A percentile compares a stretch with the other conserved stretches of the same genome.
These are phyloP conservation scores for Solea solea DNA, from an alignment of 2,113 vertebrate species.

Conservation along the genomic window DNA sequence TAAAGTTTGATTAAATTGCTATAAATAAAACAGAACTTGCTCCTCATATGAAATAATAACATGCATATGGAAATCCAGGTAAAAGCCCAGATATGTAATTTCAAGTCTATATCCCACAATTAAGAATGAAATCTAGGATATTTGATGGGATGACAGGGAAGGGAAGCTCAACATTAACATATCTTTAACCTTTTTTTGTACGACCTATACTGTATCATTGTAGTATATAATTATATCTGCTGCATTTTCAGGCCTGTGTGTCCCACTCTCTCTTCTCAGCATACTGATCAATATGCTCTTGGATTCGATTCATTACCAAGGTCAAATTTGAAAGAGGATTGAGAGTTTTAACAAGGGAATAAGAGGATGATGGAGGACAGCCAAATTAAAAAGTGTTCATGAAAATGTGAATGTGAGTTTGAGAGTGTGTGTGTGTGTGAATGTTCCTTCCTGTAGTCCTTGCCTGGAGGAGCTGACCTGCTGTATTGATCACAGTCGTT, in stretches of 20 bases:
- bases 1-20: not conserved
- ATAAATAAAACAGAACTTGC: constrained; percentile 12
- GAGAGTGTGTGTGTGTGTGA: constrained; percentile 23
- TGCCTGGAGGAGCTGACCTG: constrained; percentile 58
- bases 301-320: constrained; percentile 35
- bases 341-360: constrained; percentile 20
- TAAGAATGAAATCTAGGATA: too few relatives aligned
- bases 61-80: too few relatives aligned
- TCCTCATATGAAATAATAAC: constrained; percentile 15
- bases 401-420: constrained; percentile 19
- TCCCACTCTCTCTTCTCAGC: not conserved
- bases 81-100: too few relatives aligned
- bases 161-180: too few relatives aligned
- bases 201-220: not conserved
- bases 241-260: constrained; percentile 1
- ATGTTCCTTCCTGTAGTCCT: constrained; percentile 37
- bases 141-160: too few relatives aligned
- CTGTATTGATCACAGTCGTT: constrained; percentile 57
- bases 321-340: constrained; percentile 35
- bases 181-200: too few relatives aligned
- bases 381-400: constrained; percentile 53
- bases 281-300: constrained; percentile 11
- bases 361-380: not conserved
- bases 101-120: too few relatives aligned
- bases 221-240: not conserved